Evolutionary conservation across 2,888 invertebrate species (phyloP).

Genomic region (Microplitis deprimator): DNA sequence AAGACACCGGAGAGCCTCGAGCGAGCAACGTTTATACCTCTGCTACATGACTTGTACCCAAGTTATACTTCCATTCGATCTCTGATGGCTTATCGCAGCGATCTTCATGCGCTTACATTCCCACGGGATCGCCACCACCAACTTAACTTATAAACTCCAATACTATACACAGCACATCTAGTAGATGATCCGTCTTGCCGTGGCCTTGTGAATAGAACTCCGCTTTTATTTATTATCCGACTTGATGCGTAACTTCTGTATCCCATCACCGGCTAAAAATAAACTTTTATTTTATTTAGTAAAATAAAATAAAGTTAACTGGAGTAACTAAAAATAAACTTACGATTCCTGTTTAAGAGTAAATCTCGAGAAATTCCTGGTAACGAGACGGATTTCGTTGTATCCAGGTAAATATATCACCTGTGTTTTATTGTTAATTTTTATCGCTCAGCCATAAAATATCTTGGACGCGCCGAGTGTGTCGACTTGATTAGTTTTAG

Average conservation of each 20-base stretch:
- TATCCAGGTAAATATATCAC: constrained; percentile 1
- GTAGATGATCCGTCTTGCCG: background rate
- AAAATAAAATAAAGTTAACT: background rate
- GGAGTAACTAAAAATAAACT: background rate
- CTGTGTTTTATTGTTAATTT: background rate
- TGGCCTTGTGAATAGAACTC: background rate
- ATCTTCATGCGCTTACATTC: constrained; percentile 22
- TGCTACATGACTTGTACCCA: constrained; percentile 22
- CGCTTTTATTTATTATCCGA: background rate
- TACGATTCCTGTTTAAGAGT: background rate
- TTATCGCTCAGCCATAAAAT: background rate
- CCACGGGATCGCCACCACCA: constrained; percentile 25
- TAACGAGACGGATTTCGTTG: constrained; percentile 1
- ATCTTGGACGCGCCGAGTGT: background rate
- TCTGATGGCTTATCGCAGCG: constrained; percentile 1
- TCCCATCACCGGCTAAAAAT: background rate
- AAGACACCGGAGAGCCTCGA: constrained; percentile 41
- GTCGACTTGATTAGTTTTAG: background rate
- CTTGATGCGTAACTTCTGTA: background rate
- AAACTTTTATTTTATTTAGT: background rate
- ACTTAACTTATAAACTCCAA: background rate
- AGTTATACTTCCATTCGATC: constrained; percentile 23
- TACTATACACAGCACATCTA: background rate
- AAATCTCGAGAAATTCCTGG: background rate
- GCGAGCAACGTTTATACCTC: constrained; percentile 30